These are phyloP conservation scores for Petroica traversi DNA, from an alignment of 2,113 vertebrate genomes.

Conservation along the genomic window DNA sequence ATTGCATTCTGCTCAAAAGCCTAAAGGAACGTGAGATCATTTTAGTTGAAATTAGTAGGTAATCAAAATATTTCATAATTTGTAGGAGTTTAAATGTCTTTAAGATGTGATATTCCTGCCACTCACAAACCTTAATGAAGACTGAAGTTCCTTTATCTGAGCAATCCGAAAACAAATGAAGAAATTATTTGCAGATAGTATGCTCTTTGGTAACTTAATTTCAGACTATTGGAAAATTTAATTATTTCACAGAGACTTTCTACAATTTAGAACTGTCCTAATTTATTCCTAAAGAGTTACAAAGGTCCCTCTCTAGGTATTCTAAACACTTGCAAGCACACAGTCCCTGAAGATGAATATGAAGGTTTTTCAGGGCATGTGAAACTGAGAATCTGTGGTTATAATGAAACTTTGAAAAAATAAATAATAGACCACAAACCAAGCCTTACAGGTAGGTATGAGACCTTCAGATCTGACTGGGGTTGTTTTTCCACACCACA, in stretches of 20 bases:
- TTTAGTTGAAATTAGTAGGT: not conserved
- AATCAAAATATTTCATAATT: not conserved
- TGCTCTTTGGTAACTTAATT: not conserved
- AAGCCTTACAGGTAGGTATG: not conserved
- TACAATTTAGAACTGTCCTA: not conserved
- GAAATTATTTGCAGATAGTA: not conserved
- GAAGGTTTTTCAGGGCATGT: not conserved
- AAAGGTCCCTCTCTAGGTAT: not conserved
- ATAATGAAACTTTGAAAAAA: not conserved
- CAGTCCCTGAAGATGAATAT: not conserved
- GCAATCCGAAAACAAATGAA: not conserved
- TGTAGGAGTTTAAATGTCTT: not conserved
- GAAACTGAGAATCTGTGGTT: not conserved
- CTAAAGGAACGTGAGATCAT: not conserved
- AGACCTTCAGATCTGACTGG: not conserved
- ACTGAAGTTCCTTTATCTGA: not conserved
- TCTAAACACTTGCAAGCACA: not conserved
- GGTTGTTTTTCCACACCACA: not conserved
- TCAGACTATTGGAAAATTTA: not conserved
- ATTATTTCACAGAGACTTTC: not conserved
- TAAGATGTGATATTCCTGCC: not conserved
- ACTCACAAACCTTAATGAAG: not conserved
- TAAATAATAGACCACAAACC: not conserved
- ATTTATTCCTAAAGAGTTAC: not conserved
- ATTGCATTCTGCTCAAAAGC: not conserved